These are phyloP conservation scores for Gymnoscopelus braueri DNA, from an alignment of 2,797 vertebrate genomes.

Conservation along the genomic window DNA sequence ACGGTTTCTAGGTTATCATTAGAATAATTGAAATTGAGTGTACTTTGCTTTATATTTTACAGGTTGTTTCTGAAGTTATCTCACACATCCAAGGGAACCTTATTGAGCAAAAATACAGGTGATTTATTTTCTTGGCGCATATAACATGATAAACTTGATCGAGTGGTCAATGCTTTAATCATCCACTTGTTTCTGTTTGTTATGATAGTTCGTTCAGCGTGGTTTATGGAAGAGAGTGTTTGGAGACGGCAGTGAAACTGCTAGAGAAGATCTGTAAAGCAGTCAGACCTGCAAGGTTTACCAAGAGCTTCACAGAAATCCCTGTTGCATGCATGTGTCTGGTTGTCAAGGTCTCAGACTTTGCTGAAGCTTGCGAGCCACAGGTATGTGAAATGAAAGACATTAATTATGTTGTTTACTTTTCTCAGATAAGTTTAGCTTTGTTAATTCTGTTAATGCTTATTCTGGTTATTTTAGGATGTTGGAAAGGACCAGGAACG, in stretches of 20 bases:
- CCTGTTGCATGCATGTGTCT: constrained; percentile 76
- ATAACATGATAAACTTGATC: not conserved
- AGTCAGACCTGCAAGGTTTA: not conserved
- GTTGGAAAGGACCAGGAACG: not conserved
- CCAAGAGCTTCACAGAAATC: fast-evolving
- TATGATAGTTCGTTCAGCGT: constrained; percentile 56
- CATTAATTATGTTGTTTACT: not conserved
- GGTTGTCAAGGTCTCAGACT: constrained; percentile 70
- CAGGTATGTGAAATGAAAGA: constrained; percentile 56
- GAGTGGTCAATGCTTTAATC: not conserved
- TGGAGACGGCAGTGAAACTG: constrained; percentile 73
- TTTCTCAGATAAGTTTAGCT: not conserved
- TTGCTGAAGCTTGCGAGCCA: constrained; percentile 29
- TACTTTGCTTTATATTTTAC: constrained; percentile 8
- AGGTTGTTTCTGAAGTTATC: constrained; percentile 61
- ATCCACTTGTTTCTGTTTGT: not conserved
- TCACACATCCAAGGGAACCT: constrained; percentile 62
- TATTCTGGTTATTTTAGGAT: constrained; percentile 35
- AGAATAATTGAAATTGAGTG: not conserved
- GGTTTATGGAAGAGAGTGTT: constrained; percentile 62
- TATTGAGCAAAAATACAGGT: constrained; percentile 78
- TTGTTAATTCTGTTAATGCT: constrained; percentile 2
- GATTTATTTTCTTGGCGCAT: not conserved
- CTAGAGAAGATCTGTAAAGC: constrained; percentile 77
- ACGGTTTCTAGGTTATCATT: not conserved